These are phyloP conservation scores for Penaeus vannamei DNA, from an alignment of 1,140 invertebrate species.

Conservation along the genomic window DNA sequence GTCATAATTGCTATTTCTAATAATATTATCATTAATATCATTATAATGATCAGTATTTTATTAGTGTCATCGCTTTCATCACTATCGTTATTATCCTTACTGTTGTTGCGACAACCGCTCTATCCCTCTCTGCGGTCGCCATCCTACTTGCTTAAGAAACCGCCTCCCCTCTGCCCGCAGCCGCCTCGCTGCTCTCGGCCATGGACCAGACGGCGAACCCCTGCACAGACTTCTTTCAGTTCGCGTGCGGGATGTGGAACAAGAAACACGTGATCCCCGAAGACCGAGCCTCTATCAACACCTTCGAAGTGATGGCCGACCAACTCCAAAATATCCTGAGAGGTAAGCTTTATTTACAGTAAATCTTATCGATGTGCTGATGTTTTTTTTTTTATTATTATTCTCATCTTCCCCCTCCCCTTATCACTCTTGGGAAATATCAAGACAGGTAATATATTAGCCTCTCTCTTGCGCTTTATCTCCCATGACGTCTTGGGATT, in stretches of 20 bases:
- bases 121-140: not conserved
- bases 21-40: too few relatives aligned
- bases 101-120: too few relatives aligned
- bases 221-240: constrained; percentile 88
- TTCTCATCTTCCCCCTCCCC: not conserved
- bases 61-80: too few relatives aligned
- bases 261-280: constrained; percentile 90
- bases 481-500: not conserved
- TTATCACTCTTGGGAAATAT: not conserved
- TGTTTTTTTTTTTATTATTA: not conserved
- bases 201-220: constrained; percentile 88
- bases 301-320: constrained; percentile 90
- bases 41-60: too few relatives aligned
- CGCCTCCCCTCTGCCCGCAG: constrained; percentile 73
- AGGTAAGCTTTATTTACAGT: constrained; percentile 71
- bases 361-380: not conserved
- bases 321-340: constrained; percentile 89
- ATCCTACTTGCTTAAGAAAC: not conserved
- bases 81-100: too few relatives aligned
- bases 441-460: not conserved
- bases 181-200: constrained; percentile 85
- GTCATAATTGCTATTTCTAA: too few relatives aligned
- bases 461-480: not conserved
- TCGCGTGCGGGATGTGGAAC: constrained; percentile 86
- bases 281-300: constrained; percentile 87